A percentile compares a stretch with the other conserved stretches of the same genome.
phyloP scores from a whole-genome alignment of 2,797 vertebrate species.

The Poecile montanus region DNA sequence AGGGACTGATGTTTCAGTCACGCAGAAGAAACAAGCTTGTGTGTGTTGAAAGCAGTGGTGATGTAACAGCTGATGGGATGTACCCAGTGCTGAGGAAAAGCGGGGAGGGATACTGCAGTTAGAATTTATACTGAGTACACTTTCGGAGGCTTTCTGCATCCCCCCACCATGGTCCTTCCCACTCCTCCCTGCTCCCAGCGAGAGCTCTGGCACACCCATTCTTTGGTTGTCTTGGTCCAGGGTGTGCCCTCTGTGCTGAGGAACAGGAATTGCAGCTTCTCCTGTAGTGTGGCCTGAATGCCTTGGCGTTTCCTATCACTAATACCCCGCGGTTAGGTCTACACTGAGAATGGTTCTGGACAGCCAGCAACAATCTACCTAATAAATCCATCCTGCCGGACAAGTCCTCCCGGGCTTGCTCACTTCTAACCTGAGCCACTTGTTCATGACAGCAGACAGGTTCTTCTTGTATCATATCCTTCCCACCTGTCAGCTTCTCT shows the following conservation, averaged over 20 bases:
- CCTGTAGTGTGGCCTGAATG: not conserved
- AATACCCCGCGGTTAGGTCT: not conserved
- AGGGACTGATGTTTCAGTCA: not conserved
- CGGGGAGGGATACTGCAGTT: not conserved
- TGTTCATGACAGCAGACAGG: not conserved
- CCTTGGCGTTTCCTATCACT: rapidly evolving
- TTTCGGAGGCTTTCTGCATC: not conserved
- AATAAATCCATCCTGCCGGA: not conserved
- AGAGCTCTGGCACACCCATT: not conserved
- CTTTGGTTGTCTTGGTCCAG: not conserved
- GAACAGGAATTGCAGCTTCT: not conserved
- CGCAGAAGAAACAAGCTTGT: not conserved
- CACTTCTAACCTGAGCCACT: not conserved
- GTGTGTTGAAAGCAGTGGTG: not conserved
- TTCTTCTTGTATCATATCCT: not conserved
- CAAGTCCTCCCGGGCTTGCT: not conserved
- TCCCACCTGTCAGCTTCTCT: not conserved
- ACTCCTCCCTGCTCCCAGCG: not conserved
- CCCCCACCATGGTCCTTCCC: not conserved
- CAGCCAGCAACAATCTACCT: not conserved
- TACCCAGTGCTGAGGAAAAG: not conserved
- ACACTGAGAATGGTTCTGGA: not conserved
- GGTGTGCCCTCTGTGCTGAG: not conserved
- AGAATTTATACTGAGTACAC: not conserved
- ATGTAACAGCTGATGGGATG: not conserved